Evolutionary conservation across 2,113 vertebrate genomes (phyloP), one percentile per base, ranked within the genome.

Genomic region (Aphelocoma coerulescens): DNA sequence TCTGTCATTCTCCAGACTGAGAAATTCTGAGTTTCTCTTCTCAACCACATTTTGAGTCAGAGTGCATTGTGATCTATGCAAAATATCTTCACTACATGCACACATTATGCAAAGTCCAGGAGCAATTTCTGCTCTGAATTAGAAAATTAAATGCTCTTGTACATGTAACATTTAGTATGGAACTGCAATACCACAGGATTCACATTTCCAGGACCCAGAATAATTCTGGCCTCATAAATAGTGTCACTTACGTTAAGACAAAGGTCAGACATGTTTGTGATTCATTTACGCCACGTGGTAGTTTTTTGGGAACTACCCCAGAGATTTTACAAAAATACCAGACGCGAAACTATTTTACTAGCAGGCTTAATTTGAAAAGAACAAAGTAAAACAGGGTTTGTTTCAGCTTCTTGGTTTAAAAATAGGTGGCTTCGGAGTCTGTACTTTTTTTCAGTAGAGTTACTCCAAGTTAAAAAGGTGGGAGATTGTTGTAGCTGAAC

Each of bases 201-300:
- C 63, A 58, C 1, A 1, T 90, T 93, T 90, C 48, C 72, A 89
- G 52, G 21, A 72, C 52, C 65, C 75, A 84, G 5, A 86, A 81
- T 71, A 95, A 74, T 67, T 89, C 76, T 81, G 55, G 83, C 61
- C 32, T 61, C 58, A 86, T 68, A 96, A 94, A 86, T 13, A 94
- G 32, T 37, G 75, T 67, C 75, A 72, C 32, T 95, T 88, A 68
- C 17, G 65, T 89, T 78, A 75, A 91, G 74, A 89, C 65, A 92
- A 61, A 92, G 57, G 68, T 88, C 72, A 93, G 89, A 66, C 39
- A 44, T 32, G 32, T 84, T 88, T 91, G 65, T 94, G 79, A 93
- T 71, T 89, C 48, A 81, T 73, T 91, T 67, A 76, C 68, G 57
- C 65, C 88, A 74, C 16, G 19, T 39, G 43, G 30, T 41, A 88